Evolutionary conservation across 2,888 invertebrate genomes (phyloP).

Genomic region (Andrena marginata): DNA sequence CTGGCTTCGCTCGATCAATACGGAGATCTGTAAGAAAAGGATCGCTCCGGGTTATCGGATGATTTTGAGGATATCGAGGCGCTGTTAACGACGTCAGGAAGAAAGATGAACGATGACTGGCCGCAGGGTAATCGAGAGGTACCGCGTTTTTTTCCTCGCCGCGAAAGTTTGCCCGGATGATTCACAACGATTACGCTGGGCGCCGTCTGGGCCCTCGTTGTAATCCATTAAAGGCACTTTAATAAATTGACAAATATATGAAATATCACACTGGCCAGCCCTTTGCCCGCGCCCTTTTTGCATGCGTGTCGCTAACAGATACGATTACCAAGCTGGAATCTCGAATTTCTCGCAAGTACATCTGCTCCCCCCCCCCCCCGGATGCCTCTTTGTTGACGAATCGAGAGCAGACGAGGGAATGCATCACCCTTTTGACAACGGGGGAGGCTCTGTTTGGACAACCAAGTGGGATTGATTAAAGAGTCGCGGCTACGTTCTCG

Average conservation of each 20-base stretch:
- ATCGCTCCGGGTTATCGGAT: too few species aligned
- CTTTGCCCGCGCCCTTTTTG: slow-evolving; percentile 31
- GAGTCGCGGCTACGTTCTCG: too few species aligned
- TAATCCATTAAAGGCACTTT: slow-evolving; percentile 72
- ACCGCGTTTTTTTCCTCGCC: not conserved
- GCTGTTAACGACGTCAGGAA: not conserved
- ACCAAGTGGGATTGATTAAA: too few species aligned
- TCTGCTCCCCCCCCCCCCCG: slow-evolving; percentile 18
- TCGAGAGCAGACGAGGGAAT: not conserved
- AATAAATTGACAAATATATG: slow-evolving; percentile 76
- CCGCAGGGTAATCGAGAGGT: slow-evolving; percentile 29
- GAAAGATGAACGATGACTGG: not conserved
- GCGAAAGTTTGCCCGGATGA: slow-evolving; percentile 49
- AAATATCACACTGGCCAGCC: slow-evolving; percentile 75
- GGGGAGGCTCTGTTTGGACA: not conserved
- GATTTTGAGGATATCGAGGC: too few species aligned
- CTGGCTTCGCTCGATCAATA: too few species aligned
- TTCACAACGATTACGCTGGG: slow-evolving; percentile 55
- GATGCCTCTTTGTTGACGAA: not conserved
- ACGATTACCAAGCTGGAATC: slow-evolving; percentile 43
- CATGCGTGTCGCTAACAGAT: slow-evolving; percentile 19
- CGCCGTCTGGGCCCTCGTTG: slow-evolving; percentile 44
- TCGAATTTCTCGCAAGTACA: slow-evolving; percentile 48
- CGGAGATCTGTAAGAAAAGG: too few species aligned
- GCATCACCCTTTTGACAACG: not conserved